Evolutionary conservation across 1,140 invertebrate genomes (phyloP), one percentile per base, ranked within the genome.

Genomic region (Brachionus rubens): DNA sequence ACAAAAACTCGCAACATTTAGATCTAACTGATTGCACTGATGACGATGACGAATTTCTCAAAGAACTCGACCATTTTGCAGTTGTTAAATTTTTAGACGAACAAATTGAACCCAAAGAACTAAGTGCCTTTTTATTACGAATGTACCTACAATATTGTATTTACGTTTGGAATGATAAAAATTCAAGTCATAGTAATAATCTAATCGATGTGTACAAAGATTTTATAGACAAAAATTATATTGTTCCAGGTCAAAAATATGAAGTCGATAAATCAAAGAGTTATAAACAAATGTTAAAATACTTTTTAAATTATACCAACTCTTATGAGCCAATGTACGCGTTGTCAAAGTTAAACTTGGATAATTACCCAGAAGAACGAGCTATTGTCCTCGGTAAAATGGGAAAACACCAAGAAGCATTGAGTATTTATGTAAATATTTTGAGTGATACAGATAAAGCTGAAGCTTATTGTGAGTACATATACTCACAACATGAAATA

Each of bases 341-440:
- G 16, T 40, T 77, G 16, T 28, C 68, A 5, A 52, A 76, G 26
- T 24, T 77, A 5, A 47, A 70, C 19, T 59, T 77, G 28, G 54
- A 77, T 19, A 56, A 50, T 19, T 72, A 50, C 30, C 68, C 92
- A 82, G 93, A 97, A 83, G 96, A 98, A 85, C 87, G 93, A 75
- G 94, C 96, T 0, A 88, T 98, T 30, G 90, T 98, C 75, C 85
- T 96, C 16, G 94, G 93, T 3, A 90, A 91, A 79, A 85, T 97
- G 1, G 92, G 91, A 6, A 85, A 89, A 48, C 91, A 95, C 85
- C 91, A 97, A 81, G 91, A 97, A 82, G 94, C 92, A 2, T 85
- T 99, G 47, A 89, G 90, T 0, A 94, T 98, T 81, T 98, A 97
- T 82, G 88, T 95, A 79, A 91, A 87, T 86, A 89, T 87, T 80